Conservation (phyloP, 2,888 invertebrate species). For the Diachrysia chrysitis region DNA sequence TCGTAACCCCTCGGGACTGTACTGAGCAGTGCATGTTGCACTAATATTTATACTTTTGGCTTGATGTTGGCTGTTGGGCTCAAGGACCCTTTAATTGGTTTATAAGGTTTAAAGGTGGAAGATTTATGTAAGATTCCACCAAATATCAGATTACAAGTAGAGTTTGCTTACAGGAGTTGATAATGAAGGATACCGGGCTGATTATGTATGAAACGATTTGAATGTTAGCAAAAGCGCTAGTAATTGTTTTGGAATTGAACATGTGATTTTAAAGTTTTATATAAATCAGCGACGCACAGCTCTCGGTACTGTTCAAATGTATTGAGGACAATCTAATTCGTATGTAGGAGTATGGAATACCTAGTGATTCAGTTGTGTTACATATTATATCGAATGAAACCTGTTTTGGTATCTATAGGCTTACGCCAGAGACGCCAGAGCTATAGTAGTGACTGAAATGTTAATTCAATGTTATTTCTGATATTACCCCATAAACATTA, state of each 20-base stretch:
- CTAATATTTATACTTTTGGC: not conserved
- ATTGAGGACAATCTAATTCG: constrained; percentile 46
- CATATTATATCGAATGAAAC: constrained; percentile 19
- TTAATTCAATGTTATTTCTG: constrained; percentile 10
- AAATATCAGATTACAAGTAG: constrained; percentile 2
- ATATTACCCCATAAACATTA: constrained; percentile 16
- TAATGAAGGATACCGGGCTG: not conserved
- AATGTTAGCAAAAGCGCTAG: not conserved
- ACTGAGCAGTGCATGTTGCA: constrained; percentile 6
- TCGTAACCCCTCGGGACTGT: not conserved
- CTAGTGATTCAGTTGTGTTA: constrained; percentile 37
- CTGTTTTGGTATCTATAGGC: constrained; percentile 27
- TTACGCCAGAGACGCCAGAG: constrained; percentile 9
- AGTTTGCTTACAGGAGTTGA: constrained; percentile 1
- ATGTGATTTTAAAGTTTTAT: constrained; percentile 15
- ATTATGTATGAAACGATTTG: not conserved
- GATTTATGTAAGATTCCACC: not conserved
- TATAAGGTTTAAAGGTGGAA: not conserved
- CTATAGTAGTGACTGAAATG: constrained; percentile 18
- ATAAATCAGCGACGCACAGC: constrained; percentile 12
- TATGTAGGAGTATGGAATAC: constrained; percentile 19
- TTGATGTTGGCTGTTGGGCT: constrained; percentile 1
- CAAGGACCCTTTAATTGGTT: not conserved
- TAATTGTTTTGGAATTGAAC: constrained; percentile 10
- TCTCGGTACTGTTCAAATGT: constrained; percentile 17